phyloP scores from a whole-genome alignment of 1,140 invertebrate genomes.

The Cylas formicarius region DNA sequence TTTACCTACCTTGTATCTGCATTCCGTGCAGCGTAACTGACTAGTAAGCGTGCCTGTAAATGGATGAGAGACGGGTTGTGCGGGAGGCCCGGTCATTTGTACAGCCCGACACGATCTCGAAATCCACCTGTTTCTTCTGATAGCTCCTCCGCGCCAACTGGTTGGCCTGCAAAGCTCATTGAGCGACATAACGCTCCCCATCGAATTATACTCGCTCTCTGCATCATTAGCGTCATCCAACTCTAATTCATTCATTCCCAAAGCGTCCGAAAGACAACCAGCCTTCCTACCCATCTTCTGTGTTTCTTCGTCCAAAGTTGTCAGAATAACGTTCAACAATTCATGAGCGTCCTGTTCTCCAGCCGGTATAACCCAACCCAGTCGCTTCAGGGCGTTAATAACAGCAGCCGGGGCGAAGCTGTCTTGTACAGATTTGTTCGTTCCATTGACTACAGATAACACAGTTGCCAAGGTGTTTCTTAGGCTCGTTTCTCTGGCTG shows the following conservation, averaged over 20 bases:
- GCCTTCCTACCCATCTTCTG: slow-evolving; percentile 51
- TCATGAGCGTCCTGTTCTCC: slow-evolving; percentile 93
- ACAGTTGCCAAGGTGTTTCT: slow-evolving; percentile 36
- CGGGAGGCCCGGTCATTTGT: slow-evolving; percentile 44
- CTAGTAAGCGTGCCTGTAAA: slow-evolving; percentile 78
- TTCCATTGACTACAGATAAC: slow-evolving; percentile 63
- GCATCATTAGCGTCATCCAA: slow-evolving; percentile 24
- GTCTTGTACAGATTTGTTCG: slow-evolving; percentile 54
- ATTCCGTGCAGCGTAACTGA: slow-evolving; percentile 73
- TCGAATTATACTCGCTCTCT: slow-evolving; percentile 29
- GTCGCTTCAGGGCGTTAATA: slow-evolving; percentile 62
- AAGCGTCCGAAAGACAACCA: slow-evolving; percentile 60
- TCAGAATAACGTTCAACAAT: slow-evolving; percentile 76
- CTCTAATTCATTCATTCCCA: slow-evolving; percentile 44
- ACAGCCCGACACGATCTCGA: slow-evolving; percentile 42
- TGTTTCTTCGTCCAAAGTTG: slow-evolving; percentile 80
- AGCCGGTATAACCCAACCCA: slow-evolving; percentile 77
- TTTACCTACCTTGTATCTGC: slow-evolving; percentile 66
- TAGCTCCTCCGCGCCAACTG: slow-evolving; percentile 31
- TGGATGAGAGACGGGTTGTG: slow-evolving; percentile 51
- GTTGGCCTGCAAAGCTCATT: slow-evolving; percentile 38
- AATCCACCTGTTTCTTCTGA: slow-evolving; percentile 40
- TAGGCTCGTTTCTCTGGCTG: slow-evolving; percentile 36
- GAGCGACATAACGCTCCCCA: slow-evolving; percentile 40
- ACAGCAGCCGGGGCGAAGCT: slow-evolving; percentile 62